Percentiles rank a stretch among this genome's conserved stretches.
These are phyloP conservation scores for Gymnothorax reevesii DNA, from an alignment of 2,797 vertebrate genomes.

Conservation along the genomic window DNA sequence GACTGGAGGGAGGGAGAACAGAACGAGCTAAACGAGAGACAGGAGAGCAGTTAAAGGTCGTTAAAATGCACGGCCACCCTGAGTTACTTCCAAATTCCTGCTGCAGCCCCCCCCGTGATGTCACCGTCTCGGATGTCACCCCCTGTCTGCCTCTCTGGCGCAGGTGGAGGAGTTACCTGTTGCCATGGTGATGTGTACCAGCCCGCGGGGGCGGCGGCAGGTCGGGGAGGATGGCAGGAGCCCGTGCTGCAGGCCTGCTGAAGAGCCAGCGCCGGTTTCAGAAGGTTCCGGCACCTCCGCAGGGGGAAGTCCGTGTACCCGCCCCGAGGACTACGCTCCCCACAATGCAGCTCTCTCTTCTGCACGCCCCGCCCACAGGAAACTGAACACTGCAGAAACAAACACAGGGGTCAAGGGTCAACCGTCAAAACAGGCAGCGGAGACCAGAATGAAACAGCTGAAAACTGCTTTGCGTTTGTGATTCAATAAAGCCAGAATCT, in stretches of 20 bases:
- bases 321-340: conserved; percentile 79
- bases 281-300: conserved; percentile 79
- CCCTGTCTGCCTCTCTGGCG: neutral
- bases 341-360: conserved; percentile 78
- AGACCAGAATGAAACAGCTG: neutral
- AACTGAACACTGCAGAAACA: conserved; percentile 74
- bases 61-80: neutral
- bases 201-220: conserved; percentile 53
- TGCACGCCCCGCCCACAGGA: conserved; percentile 81
- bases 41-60: neutral
- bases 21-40: neutral
- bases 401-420: neutral
- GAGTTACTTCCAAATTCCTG: no score
- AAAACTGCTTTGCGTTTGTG: neutral
- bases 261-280: conserved; percentile 72
- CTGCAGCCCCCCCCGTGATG: neutral
- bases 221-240: conserved; percentile 64
- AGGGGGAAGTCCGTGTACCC: conserved; percentile 79
- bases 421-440: neutral
- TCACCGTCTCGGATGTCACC: neutral
- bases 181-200: conserved; percentile 86
- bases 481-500: neutral
- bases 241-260: conserved; percentile 69
- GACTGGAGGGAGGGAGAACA: neutral
- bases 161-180: conserved; percentile 65